phyloP scores from a whole-genome alignment of 2,797 vertebrate species.

The Tadarida brasiliensis region DNA sequence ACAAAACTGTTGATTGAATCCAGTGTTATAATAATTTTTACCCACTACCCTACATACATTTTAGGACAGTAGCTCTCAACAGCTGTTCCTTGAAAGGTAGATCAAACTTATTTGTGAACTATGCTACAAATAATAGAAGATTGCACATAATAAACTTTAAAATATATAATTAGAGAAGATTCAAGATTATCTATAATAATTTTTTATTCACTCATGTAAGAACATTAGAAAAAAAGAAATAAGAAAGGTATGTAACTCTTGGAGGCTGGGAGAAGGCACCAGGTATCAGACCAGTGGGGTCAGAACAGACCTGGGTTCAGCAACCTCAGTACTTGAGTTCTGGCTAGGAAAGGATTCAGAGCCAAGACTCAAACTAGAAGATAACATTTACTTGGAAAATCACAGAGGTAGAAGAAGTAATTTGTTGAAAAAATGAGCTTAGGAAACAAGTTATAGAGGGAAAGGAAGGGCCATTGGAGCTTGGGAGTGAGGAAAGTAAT shows the following conservation, averaged over 20 bases:
- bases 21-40: background rate
- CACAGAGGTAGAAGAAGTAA: too few relatives aligned
- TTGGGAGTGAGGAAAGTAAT: too few relatives aligned
- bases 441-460: too few relatives aligned
- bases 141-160: background rate
- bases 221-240: background rate
- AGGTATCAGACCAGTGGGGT: too few relatives aligned
- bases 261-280: too few relatives aligned
- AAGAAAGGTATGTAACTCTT: background rate
- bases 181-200: background rate
- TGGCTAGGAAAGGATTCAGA: too few relatives aligned
- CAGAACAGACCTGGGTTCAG: too few relatives aligned
- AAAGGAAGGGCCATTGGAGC: too few relatives aligned
- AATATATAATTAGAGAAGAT: constrained; percentile 35
- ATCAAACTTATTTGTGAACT: background rate
- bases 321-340: too few relatives aligned
- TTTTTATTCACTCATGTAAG: background rate
- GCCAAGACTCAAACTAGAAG: too few relatives aligned
- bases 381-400: too few relatives aligned
- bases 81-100: background rate
- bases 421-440: too few relatives aligned
- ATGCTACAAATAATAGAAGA: background rate
- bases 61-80: background rate
- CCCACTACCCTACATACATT: background rate
- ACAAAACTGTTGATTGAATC: background rate